phyloP scores from a whole-genome alignment of 2,797 vertebrate species.

The Molossus alvarezi region DNA sequence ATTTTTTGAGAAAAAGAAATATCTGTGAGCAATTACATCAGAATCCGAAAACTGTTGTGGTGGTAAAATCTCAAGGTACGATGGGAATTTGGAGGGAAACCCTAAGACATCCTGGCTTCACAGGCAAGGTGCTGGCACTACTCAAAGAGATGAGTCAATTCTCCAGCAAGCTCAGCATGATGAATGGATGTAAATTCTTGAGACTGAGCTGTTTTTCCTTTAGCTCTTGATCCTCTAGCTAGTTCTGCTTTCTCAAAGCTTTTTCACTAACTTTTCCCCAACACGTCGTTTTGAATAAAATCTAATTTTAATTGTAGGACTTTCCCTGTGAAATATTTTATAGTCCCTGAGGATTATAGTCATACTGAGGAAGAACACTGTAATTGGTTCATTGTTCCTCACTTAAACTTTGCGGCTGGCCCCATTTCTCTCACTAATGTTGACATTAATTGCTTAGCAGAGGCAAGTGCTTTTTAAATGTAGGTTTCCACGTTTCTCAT shows the following conservation, averaged over 20 bases:
- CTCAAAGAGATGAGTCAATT: not conserved
- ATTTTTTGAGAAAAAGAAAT: not conserved
- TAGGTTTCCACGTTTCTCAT: not conserved
- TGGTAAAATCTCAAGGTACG: not conserved
- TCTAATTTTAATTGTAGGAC: slow-evolving; percentile 1
- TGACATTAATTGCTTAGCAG: slow-evolving; percentile 27
- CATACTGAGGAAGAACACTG: not conserved
- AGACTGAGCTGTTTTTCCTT: not conserved
- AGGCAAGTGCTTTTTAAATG: not conserved
- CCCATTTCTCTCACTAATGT: not conserved
- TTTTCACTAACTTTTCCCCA: not conserved
- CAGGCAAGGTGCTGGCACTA: not conserved
- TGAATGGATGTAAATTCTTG: not conserved
- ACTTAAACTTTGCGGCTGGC: not conserved
- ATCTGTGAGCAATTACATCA: not conserved
- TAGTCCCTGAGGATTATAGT: not conserved
- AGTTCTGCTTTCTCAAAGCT: not conserved
- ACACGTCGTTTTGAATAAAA: slow-evolving; percentile 31
- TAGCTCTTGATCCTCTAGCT: not conserved
- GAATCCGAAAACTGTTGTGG: not conserved
- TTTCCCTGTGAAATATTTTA: slow-evolving; percentile 39
- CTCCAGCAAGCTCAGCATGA: not conserved
- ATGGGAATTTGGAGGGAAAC: not conserved
- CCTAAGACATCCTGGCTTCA: not conserved
- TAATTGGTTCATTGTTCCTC: not conserved